These are phyloP conservation scores for Caloenas nicobarica DNA, from an alignment of 2,113 vertebrate species.

Conservation along the genomic window DNA sequence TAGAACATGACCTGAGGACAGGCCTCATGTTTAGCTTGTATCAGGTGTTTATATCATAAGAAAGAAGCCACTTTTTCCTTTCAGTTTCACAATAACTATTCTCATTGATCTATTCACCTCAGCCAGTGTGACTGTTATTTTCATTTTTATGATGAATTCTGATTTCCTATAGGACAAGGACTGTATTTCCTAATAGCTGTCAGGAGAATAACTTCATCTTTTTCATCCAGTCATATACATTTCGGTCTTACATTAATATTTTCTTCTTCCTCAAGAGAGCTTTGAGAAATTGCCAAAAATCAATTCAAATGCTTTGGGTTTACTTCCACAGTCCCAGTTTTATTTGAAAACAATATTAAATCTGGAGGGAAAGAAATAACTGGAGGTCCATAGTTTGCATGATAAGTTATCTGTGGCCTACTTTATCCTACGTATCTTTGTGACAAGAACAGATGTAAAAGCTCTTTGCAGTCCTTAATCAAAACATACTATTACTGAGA, in stretches of 20 bases:
- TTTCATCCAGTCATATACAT: neutral
- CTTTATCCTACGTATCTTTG: slow-evolving; percentile 9
- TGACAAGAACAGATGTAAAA: slow-evolving; percentile 37
- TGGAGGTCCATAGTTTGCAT: neutral
- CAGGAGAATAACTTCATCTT: neutral
- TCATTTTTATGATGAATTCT: neutral
- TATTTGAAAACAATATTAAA: neutral
- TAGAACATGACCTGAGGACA: neutral
- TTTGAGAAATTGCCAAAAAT: neutral
- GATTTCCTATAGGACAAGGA: neutral
- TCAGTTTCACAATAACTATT: neutral
- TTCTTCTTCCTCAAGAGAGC: neutral
- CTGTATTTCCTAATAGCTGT: slow-evolving; percentile 5
- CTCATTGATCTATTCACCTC: neutral
- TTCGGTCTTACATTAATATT: neutral
- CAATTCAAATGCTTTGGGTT: neutral
- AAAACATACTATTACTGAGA: slow-evolving; percentile 10
- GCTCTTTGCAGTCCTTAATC: slow-evolving; percentile 41
- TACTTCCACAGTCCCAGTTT: neutral
- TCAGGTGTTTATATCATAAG: neutral
- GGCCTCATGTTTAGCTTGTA: neutral
- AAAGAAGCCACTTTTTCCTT: neutral
- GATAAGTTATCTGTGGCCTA: slow-evolving; percentile 22
- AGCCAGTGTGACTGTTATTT: slow-evolving; percentile 19
- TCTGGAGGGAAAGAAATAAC: neutral